phyloP scores from a whole-genome alignment of 2,888 invertebrate species.

The Diaperis boleti region DNA sequence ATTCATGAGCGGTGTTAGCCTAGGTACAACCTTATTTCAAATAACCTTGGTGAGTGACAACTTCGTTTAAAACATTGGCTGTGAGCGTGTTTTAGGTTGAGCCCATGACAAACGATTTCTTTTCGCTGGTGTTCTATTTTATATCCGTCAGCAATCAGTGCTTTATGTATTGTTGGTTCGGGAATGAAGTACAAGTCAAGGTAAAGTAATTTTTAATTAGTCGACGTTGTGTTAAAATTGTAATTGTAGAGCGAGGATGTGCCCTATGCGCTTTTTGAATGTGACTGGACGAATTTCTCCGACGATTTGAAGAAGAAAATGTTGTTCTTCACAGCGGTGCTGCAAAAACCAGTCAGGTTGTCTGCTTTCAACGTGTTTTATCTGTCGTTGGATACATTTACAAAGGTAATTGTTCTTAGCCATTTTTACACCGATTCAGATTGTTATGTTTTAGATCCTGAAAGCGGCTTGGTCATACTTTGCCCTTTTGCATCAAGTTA shows the following conservation, averaged over 20 bases:
- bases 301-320: neutral
- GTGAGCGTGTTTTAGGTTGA: slow-evolving; percentile 3
- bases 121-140: too few relatives aligned
- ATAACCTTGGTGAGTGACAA: slow-evolving; percentile 33
- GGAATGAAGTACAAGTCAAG: slow-evolving; percentile 15
- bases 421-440: too few relatives aligned
- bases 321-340: neutral
- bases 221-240: neutral
- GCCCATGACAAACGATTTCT: too few relatives aligned
- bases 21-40: slow-evolving; percentile 37
- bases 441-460: slow-evolving; percentile 15
- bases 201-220: slow-evolving; percentile 1
- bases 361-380: slow-evolving; percentile 15
- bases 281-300: slow-evolving; percentile 10
- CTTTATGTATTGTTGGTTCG: too few relatives aligned
- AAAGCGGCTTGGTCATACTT: slow-evolving; percentile 14
- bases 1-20: slow-evolving; percentile 18
- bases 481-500: slow-evolving; percentile 8
- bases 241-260: slow-evolving; percentile 2
- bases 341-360: slow-evolving; percentile 2
- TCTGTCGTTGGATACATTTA: slow-evolving; percentile 19
- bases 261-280: slow-evolving; percentile 12
- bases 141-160: too few relatives aligned
- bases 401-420: slow-evolving; percentile 8
- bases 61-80: too few relatives aligned